Base-by-base conservation (phyloP, 1,140 invertebrate genomes). In the Riptortus pedestris region DNA sequence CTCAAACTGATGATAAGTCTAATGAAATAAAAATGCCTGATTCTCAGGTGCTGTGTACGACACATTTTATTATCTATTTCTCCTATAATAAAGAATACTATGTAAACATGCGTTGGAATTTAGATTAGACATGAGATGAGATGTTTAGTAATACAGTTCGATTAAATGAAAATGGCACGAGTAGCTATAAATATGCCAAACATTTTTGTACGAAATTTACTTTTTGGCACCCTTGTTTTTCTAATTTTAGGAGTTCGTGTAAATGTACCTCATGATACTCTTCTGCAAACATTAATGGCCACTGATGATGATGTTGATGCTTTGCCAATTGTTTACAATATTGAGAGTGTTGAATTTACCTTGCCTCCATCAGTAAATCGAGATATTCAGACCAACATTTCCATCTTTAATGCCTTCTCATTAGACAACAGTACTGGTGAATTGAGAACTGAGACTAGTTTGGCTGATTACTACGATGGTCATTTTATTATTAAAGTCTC, bases 231-330 rank as follows among this genome's bases (percentile, higher is more conserved):
- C n/a, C n/a, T n/a, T n/a, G n/a, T n/a, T 38, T 38, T 38, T 38
- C 14, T 7, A 38, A 59, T 51, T 31, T 64, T 45, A 72, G 77
- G 87, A 2, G 86, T 90, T 0, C 77, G 86, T 22, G 74, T 88
- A 0, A 88, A 88, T 70, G 84, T 88, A 0, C 85, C 87, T 1
- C 79, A 87, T 16, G 85, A 88, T 62, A 87, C 85, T 0, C 77
- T 81, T 51, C 75, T 91, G 5, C 79, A 84, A 0, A 83, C 79
- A 0, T 68, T 90, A 0, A 78, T 81, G 64, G 87, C 87, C 1
- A 75, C 69, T 1, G 88, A 90, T 70, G 74, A 76, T 0, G 88
- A 90, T 71, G 77, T 82, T 0, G 80, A 83, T 43, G 81, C 87
- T 1, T 69, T 78, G 2, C 80, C 83, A 0, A 82, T 89, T 3